These are phyloP conservation scores for Phylloscopus whistleri DNA, from an alignment of 2,113 vertebrate species.

Conservation along the genomic window DNA sequence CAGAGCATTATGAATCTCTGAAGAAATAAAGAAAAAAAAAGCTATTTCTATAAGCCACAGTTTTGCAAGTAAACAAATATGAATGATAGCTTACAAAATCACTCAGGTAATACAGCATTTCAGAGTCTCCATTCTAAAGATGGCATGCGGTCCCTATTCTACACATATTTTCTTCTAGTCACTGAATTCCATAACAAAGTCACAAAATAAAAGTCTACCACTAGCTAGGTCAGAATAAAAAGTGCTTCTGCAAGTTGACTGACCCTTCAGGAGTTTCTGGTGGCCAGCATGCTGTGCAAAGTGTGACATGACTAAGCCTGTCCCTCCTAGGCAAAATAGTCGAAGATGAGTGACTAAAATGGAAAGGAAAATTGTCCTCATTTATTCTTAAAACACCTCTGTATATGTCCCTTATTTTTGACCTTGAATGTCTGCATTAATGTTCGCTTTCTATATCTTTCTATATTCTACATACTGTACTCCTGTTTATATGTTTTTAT, in stretches of 20 bases:
- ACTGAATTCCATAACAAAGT: not conserved
- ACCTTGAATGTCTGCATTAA: not conserved
- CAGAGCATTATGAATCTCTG: constrained; percentile 18
- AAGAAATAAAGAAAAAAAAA: not conserved
- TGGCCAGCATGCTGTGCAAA: not conserved
- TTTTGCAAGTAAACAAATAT: not conserved
- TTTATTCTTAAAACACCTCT: not conserved
- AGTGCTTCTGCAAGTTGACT: not conserved
- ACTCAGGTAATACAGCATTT: not conserved
- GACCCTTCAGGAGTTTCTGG: not conserved
- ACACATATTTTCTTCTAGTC: not conserved
- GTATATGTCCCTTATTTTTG: not conserved
- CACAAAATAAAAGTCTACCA: not conserved
- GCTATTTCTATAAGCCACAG: not conserved
- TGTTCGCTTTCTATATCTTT: not conserved
- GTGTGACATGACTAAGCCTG: not conserved
- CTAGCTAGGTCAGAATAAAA: not conserved
- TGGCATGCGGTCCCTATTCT: not conserved
- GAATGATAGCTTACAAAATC: not conserved
- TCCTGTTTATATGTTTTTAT: not conserved
- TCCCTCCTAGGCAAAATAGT: not conserved
- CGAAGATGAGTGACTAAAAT: not conserved
- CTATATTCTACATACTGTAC: not conserved
- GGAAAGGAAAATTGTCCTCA: not conserved
- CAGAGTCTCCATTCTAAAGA: not conserved